Evolutionary conservation across 2,113 vertebrate genomes (phyloP).

Genomic region (Heloderma charlesbogerti): DNA sequence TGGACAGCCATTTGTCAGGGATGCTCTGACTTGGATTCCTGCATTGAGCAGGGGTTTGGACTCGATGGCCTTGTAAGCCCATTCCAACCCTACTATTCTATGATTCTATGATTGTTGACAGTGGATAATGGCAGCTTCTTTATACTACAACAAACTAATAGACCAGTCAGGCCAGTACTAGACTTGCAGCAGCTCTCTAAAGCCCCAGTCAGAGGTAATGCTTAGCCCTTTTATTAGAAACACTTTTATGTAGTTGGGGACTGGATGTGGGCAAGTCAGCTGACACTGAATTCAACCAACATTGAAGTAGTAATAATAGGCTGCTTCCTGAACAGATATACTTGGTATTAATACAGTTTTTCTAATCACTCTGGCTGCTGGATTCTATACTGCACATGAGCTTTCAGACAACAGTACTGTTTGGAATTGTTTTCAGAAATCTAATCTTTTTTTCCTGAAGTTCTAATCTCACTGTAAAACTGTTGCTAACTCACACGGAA

Average conservation of each 20-base stretch:
- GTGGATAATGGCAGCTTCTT: not conserved
- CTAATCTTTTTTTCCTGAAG: not conserved
- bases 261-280: not conserved
- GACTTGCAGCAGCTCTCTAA: not conserved
- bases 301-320: not conserved
- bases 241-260: not conserved
- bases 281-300: not conserved
- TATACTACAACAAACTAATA: not conserved
- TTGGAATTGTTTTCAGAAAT: not conserved
- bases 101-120: no score
- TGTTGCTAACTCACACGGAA: not conserved
- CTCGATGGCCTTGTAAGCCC: no score
- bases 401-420: not conserved
- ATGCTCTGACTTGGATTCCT: no score
- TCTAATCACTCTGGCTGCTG: not conserved
- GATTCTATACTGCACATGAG: not conserved
- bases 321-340: not conserved
- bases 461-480: not conserved
- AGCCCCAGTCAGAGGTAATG: not conserved
- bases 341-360: not conserved
- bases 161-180: not conserved
- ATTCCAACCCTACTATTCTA: no score
- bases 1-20: no score
- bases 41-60: no score
- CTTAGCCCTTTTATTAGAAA: not conserved